Base-by-base conservation (phyloP, 2,113 vertebrate species). In the Aphyosemion australe region DNA sequence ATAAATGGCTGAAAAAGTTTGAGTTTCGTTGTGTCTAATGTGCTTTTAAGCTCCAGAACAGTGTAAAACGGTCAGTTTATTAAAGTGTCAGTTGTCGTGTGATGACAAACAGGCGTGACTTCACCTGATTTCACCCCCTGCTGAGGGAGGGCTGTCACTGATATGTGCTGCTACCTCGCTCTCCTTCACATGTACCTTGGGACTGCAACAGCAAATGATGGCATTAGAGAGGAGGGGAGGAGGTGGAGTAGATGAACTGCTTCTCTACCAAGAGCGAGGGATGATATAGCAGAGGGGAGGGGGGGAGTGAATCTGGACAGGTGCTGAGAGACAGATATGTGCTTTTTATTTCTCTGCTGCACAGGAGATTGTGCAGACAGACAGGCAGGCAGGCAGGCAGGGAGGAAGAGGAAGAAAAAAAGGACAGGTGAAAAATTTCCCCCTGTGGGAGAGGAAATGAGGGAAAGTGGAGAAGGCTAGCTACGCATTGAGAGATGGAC, bases 371-470 rank as follows among this genome's bases (percentile, higher is more conserved):
- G 69, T 45, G 54, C 66, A 52, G 62, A 65, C 61, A 56, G 39
- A 59, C 60, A 52, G 48, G 49, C 53, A 61, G 52, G 34, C 43
- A 69, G 56, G n/a, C n/a, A 56, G 39, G 61, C 60, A 52, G 48
- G 49, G 57, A 58, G 53, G 34, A 47, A 69, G 56, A 75, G 53
- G 49, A 11, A 48, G n/a, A 8, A 53, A 65, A 68, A 71, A 69
- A 52, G 69, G 77, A 84, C 79, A 89, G 88, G 80, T 84, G 81
- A 86, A 89, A 85, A 87, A 89, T 87, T 80, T 82, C 72, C 77
- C 84, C 80, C 77, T 79, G 79, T 78, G 84, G 85, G 74, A 70
- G 54, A 80, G 84, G 79, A 85, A 84, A 85, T 83, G 73, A 82
- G 82, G 67, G 67, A 80, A 78, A 84, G 80, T 86, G 78, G 65